Evolutionary conservation across 2,113 vertebrate genomes (phyloP), one percentile per base, ranked within the genome.

Genomic region (Archocentrus centrarchus): DNA sequence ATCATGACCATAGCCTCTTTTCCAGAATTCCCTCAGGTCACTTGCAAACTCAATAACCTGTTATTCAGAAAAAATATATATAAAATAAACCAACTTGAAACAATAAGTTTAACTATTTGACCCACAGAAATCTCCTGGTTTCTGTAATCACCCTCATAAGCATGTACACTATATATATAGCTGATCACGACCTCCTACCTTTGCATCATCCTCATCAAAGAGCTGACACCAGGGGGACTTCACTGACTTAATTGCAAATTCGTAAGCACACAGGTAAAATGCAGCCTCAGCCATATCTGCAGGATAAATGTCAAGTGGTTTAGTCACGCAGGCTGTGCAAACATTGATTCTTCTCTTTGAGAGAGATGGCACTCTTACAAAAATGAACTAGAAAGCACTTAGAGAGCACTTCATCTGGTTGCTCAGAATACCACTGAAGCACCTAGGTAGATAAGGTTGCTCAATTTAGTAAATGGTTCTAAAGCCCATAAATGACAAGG

Each of bases 11-110:
- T 98, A 97, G 7, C 96, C 96, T 90, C 97, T 96, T 93, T 99
- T 99, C 98, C 98, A 99, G 89, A 97, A 99, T 0, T 99, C 98
- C 75, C 98, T 99, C 87, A 99, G 93, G 87, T 99, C 98, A 3
- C 96, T 97, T 75, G 97, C 93, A 76, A 99, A 99, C 86, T 99
- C 98, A 93, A 99, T 91, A 13, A 98, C 96, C 98, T 99, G 80
- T 0, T 58, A 58, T 11, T 58, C 20, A 58, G 3, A 58, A 58
- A 58, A 55, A 55, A 55, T 55, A 27, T 11, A 27, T 11, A 9
- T 39, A 2, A 53, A 53, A 53, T 53, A 53, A 18, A 53, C 7
- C 35, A 35, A n/a, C 20, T n/a, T 55, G 11, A 73, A 73, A 55
- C 18, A 32, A 55, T 27, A 55, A 14, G 11, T 55, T 55, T 1